Evolutionary conservation across 2,888 invertebrate species (phyloP), one percentile per base, ranked within the genome.

Genomic region (Hypomecis atomaria): DNA sequence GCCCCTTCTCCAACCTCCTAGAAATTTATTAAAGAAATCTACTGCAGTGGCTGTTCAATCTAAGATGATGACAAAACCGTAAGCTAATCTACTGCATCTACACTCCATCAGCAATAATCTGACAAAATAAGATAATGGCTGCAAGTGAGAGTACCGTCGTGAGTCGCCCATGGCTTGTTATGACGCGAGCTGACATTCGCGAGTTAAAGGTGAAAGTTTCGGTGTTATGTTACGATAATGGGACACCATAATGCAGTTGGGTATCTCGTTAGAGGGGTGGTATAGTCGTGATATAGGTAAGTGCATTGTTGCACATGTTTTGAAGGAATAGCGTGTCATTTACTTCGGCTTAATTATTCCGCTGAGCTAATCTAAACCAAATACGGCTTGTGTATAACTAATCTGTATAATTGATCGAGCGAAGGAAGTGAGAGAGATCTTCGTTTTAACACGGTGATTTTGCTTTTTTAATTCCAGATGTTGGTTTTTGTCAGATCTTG

Each of bases 121-220:
- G 79, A 85, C 84, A 83, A 85, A 88, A 88, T 86, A 84, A 87
- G 84, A 86, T 73, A 70, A 71, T 70, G 52, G 60, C 74, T 68
- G 59, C 77, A 78, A 83, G 83, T 84, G 83, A 85, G 85, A 85
- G 86, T 82, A 70, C 71, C 78, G 74, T 79, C 80, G 84, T 84
- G 84, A 84, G 81, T 79, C 77, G 77, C 78, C 77, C 74, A 74
- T 75, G 76, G 77, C 80, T 81, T 63, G 79, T 83, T 83, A 82
- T 74, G 76, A 80, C 74, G 78, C 71, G 73, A 76, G 73, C 78
- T 79, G 81, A 81, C 83, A 82, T 84, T 85, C 78, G 86, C 85
- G 74, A 77, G 72, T 70, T 66, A 74, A 64, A 75, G 76, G 82
- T 79, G 83, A 85, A 85, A 85, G 83, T 81, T 74, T 54, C 49